Conservation (phyloP, 2,113 vertebrate species). For the Carlito syrichta region DNA sequence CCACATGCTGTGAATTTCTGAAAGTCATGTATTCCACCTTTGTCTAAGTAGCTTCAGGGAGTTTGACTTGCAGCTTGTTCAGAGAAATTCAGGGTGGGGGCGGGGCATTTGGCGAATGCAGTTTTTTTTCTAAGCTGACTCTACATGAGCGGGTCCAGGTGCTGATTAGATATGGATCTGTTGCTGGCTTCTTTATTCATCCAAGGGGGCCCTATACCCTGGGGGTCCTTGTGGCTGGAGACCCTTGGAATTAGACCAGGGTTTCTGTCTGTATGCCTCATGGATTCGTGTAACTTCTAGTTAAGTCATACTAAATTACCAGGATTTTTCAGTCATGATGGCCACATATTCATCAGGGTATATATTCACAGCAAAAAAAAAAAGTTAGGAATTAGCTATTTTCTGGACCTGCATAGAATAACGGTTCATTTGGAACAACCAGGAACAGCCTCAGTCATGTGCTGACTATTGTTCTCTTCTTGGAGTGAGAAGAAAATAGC, state of each 20-base stretch:
- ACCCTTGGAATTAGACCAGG: not conserved
- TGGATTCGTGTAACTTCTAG: not conserved
- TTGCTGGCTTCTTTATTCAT: not conserved
- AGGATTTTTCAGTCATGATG: not conserved
- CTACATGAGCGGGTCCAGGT: not conserved
- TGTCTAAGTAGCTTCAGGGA: conserved; percentile 50
- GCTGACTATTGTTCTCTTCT: conserved; percentile 21
- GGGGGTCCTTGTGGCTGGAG: not conserved
- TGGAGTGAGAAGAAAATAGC: conserved; percentile 33
- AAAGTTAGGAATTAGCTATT: not conserved
- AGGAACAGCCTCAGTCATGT: not conserved
- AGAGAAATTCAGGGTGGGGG: conserved; percentile 34
- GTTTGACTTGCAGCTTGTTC: conserved; percentile 47
- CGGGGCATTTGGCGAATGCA: not conserved
- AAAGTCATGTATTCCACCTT: conserved; percentile 41
- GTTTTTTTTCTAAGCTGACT: conserved; percentile 12
- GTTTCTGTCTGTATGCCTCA: not conserved
- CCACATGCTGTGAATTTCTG: not conserved
- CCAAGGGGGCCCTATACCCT: not conserved
- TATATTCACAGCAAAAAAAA: not conserved
- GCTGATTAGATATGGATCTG: conserved; percentile 47
- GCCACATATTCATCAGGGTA: not conserved
- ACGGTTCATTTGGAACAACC: not conserved
- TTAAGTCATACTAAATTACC: conserved; percentile 1
- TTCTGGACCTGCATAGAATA: conserved; percentile 35